Base-by-base conservation (phyloP, 2,113 vertebrate species). In the Salminus brasiliensis region DNA sequence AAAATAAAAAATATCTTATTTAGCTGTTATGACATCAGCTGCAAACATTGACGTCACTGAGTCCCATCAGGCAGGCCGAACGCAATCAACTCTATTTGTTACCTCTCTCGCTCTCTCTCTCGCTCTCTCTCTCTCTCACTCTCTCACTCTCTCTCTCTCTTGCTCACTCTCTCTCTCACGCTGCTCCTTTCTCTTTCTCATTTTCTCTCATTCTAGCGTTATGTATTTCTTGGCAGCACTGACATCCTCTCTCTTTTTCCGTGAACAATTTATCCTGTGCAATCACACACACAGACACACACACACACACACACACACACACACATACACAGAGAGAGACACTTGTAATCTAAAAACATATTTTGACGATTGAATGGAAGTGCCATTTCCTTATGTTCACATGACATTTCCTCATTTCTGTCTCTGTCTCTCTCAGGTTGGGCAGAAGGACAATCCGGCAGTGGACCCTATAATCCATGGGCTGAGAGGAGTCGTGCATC, bases 391-490 rank as follows among this genome's bases (percentile, higher is more conserved):
- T 55, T 12, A 16, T 34, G 53, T 49, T 55, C 52, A 32, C 36
- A 30, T 16, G 30, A 25, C 49, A 13, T 65, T 30, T 29, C 25
- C 29, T 39, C 39, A 18, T 71, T 47, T 25, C 49, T 57, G 29
- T 16, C 32, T 74, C 12, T 13, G 90, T 92, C 92, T 78, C 87
- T 85, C 88, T 73, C 91, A 98, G 97, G 95, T 96, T 85, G 95
- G 93, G 83, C 94, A 93, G 80, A 96, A 94, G 91, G 95, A 98
- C 92, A 98, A 99, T 88, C 94, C 95, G 1, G 96, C 96, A 7
- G 94, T 97, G 85, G 95, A 96, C 90, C 96, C 96, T 70, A 96
- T 99, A 91, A 98, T 99, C 93, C 96, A 97, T 45, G 97, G 97
- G 79, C 88, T 99, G 88, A 96, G 96, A 90, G 96, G 97, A 0